phyloP scores from a whole-genome alignment of 2,888 invertebrate genomes.

The Neoaliturus tenellus region DNA sequence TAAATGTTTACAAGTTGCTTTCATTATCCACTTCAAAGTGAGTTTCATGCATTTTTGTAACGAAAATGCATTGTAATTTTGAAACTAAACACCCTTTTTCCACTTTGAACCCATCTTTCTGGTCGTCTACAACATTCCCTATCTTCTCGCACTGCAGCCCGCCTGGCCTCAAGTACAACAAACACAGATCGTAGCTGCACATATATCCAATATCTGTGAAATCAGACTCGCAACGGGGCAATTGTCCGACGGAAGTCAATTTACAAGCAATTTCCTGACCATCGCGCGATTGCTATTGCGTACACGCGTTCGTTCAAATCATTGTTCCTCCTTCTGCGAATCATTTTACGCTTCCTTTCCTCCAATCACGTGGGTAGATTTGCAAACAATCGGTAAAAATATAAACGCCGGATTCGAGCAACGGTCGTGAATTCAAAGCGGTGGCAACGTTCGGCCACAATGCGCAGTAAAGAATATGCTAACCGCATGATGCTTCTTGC shows the following conservation, averaged over 20 bases:
- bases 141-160: not conserved
- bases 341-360: slow-evolving; percentile 37
- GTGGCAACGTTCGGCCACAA: not conserved
- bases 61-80: too few species aligned
- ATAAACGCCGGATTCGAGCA: slow-evolving; percentile 32
- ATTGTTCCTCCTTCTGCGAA: slow-evolving; percentile 53
- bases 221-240: slow-evolving; percentile 15
- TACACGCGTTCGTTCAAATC: slow-evolving; percentile 52
- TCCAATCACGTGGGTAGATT: slow-evolving; percentile 33
- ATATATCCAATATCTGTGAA: slow-evolving; percentile 16
- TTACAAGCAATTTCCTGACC: slow-evolving; percentile 56
- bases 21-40: too few species aligned
- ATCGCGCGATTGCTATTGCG: slow-evolving; percentile 48
- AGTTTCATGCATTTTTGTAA: too few species aligned
- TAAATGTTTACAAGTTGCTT: too few species aligned
- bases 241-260: slow-evolving; percentile 54
- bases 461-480: slow-evolving; percentile 29
- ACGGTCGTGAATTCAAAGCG: slow-evolving; percentile 11
- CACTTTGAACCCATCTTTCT: too few species aligned
- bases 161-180: not conserved
- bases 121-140: too few species aligned
- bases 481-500: not conserved
- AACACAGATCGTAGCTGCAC: slow-evolving; percentile 53
- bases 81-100: too few species aligned
- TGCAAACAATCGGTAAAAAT: slow-evolving; percentile 49